Conservation (phyloP, 2,113 vertebrate species). For the Puntigrus tetrazona region DNA sequence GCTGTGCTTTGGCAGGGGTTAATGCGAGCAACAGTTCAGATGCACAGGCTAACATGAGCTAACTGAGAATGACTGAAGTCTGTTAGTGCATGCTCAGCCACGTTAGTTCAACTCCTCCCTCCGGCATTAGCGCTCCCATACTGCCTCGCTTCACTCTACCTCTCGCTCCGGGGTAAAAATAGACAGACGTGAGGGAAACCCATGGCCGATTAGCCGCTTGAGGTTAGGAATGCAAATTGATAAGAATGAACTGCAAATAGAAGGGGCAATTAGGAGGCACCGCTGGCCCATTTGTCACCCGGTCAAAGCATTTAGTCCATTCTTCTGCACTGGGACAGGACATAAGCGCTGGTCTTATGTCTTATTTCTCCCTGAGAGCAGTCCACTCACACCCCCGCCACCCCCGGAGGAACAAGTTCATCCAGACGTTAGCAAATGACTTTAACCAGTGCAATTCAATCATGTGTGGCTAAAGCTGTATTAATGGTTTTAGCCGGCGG, state of each 20-base stretch:
- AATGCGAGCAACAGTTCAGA: slow-evolving; percentile 71
- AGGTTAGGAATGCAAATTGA: slow-evolving; percentile 39
- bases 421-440: slow-evolving; percentile 33
- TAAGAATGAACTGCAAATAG: slow-evolving; percentile 43
- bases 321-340: slow-evolving; percentile 22
- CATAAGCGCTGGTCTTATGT: slow-evolving; percentile 9
- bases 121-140: not conserved
- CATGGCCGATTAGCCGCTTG: slow-evolving; percentile 1
- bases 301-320: slow-evolving; percentile 14
- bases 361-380: slow-evolving; percentile 18
- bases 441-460: slow-evolving; percentile 39
- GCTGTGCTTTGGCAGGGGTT: slow-evolving; percentile 60
- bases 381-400: not conserved
- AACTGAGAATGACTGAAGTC: slow-evolving; percentile 51
- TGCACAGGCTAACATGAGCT: slow-evolving; percentile 75
- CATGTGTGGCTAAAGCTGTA: slow-evolving; percentile 11
- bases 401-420: slow-evolving; percentile 34
- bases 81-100: slow-evolving; percentile 29
- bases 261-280: slow-evolving; percentile 37
- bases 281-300: slow-evolving; percentile 20
- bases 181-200: slow-evolving; percentile 28
- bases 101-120: slow-evolving; percentile 17
- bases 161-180: slow-evolving; percentile 12
- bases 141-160: slow-evolving; percentile 1
- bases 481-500: not conserved